Evolutionary conservation across 2,888 invertebrate genomes (phyloP), one percentile per base, ranked within the genome.

Genomic region (Tridacna gigas): DNA sequence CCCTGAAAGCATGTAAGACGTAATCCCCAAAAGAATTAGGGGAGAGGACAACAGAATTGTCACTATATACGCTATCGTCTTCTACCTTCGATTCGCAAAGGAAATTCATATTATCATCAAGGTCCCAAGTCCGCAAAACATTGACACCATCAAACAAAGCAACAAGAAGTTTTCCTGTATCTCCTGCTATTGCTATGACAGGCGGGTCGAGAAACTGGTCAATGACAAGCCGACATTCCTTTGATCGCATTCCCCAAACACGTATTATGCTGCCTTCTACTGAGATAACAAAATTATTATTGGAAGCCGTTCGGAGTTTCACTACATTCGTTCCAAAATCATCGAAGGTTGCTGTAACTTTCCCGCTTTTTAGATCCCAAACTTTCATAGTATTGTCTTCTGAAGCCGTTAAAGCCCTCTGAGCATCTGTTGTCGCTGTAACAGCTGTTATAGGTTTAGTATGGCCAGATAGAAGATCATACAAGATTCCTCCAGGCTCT

Each of bases 401-500:
- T 0, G 94, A 93, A 3, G 94, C 86, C 1, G 94, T 94, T 22
- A 94, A 74, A 0, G 92, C 93, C 63, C 89, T 79, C 77, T 89
- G 87, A 9, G 94, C 93, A 79, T 94, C 94, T n/a, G 91, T 84
- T 11, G 93, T 92, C 20, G 92, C 76, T 0, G 90, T 87, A 0
- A 94, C 87, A 0, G 94, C 94, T 12, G 94, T 94, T 22, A 94
- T 93, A 22, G 92, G 89, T 45, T 91, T 92, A 2, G 89, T 89
- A 85, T 94, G 94, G 0, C 94, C 94, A 4, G 92, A 93, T 7
- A 94, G 88, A 0, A 92, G 86, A 83, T 94, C 93, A 82, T 91
- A 93, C n/a, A 93, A 77, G 9, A 93, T 89, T 9, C 93, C 94
- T 15, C 94, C 93, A 3, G 94, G 94, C 48, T 93, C 91, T 13